A percentile compares a stretch with the other conserved stretches of the same genome.
phyloP scores from a whole-genome alignment of 2,888 invertebrate species.

The Merodon equestris region DNA sequence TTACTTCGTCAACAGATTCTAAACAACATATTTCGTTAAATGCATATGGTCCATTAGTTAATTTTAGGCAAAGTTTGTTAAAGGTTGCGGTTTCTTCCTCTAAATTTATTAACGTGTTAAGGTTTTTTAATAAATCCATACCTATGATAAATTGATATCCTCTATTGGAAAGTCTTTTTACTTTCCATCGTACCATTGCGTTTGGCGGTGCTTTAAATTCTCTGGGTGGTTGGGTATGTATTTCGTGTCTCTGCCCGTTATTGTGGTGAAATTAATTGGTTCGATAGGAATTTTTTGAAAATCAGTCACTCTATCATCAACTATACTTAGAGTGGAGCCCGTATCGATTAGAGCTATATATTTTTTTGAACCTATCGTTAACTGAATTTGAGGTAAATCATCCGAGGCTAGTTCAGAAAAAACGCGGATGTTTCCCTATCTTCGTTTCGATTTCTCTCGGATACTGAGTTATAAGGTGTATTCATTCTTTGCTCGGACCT shows the following conservation, averaged over 20 bases:
- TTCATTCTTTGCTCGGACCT: conserved; percentile 10
- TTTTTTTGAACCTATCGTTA: too few relatives aligned
- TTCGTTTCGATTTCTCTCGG: background rate
- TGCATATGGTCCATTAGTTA: background rate
- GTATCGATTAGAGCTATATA: conserved; percentile 14
- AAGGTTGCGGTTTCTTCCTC: conserved; percentile 1
- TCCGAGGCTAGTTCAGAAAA: conserved; percentile 27
- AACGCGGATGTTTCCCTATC: conserved; percentile 7
- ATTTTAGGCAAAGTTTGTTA: background rate
- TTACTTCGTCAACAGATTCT: background rate
- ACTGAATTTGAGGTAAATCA: conserved; percentile 5
- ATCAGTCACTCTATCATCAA: conserved; percentile 16
- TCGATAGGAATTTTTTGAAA: conserved; percentile 2
- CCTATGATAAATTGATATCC: conserved; percentile 25
- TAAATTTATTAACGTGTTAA: background rate
- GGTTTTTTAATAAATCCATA: too few relatives aligned
- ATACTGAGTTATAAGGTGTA: background rate
- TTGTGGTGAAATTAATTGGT: conserved; percentile 10
- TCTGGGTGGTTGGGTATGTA: conserved; percentile 8
- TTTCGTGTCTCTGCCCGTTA: conserved; percentile 2
- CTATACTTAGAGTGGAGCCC: conserved; percentile 15
- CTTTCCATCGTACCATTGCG: conserved; percentile 20
- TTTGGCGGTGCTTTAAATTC: conserved; percentile 6
- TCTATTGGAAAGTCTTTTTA: conserved; percentile 24
- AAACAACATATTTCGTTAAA: background rate